Base-by-base conservation (phyloP, 2,113 vertebrate species). In the Conger conger region DNA sequence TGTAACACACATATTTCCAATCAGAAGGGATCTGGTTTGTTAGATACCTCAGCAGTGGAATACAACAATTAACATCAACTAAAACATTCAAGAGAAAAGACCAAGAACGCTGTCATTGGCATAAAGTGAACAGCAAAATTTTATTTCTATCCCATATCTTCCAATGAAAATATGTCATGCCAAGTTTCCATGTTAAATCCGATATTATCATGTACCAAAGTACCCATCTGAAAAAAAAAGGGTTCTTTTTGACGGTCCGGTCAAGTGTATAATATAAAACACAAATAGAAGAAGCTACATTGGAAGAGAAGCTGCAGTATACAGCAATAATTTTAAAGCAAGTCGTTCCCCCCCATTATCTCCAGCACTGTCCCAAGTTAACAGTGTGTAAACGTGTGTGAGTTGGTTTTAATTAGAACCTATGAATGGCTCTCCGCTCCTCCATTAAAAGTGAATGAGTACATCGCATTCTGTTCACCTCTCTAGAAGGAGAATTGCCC, bases 331-430 rank as follows among this genome's bases (percentile, higher is more conserved):
- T 73, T 33, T 33, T 30, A n/a, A n/a, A 73, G 5, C 68, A 73
- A 73, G 68, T 73, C n/a, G 9, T 73, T 33, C n/a, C 33, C 23
- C 27, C 68, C n/a, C 5, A 33, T 73, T 73, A 33, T n/a, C n/a
- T 5, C 68, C 27, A 33, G n/a, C 68, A 13, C n/a, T 33, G 9
- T 79, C 77, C 77, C 23, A 79, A n/a, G n/a, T n/a, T n/a, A n/a
- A 79, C 9, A 27, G 20, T 79, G 60, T 27, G 27, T 60, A 79
- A 84, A 78, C 36, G 27, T 77, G 42, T 42, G 76, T 8, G 17
- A 78, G 42, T 40, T 57, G 38, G 73, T 50, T 38, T 27, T 81
- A 81, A 85, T 85, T 85, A 73, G 76, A 85, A 73, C 30, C 37
- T 20, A 20, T 23, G 0, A 38, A 80, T 1, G 57, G 54, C 40